Conservation (phyloP, 2,797 vertebrate genomes). For the Halcyon leucocephala region DNA sequence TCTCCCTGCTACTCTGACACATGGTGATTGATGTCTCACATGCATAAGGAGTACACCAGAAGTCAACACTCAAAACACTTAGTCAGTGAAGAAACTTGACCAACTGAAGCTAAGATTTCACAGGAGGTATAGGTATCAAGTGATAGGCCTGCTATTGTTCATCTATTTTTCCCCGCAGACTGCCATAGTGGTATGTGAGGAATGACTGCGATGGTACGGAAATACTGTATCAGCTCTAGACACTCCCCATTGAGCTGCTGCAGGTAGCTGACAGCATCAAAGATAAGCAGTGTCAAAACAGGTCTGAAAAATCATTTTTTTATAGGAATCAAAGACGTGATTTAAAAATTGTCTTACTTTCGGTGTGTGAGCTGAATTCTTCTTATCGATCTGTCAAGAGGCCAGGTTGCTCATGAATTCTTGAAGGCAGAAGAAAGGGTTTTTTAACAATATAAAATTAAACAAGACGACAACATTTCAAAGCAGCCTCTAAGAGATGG, state of each 20-base stretch:
- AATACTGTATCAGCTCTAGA: background rate
- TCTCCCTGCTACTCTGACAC: background rate
- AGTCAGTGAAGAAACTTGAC: background rate
- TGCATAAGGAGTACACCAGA: background rate
- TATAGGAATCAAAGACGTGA: background rate
- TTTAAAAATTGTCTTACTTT: slow-evolving; percentile 35
- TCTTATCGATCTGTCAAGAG: background rate
- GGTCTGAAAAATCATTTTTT: slow-evolving; percentile 35
- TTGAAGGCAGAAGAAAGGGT: background rate
- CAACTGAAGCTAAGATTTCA: background rate
- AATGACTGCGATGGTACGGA: background rate
- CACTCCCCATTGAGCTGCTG: background rate
- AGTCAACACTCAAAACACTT: background rate
- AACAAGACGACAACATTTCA: background rate
- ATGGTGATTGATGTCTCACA: background rate
- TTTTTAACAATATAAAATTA: background rate
- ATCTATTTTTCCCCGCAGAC: background rate
- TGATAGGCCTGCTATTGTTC: background rate
- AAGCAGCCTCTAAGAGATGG: background rate
- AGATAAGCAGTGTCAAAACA: background rate
- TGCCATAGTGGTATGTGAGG: background rate
- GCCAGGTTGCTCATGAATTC: background rate
- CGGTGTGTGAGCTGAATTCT: background rate
- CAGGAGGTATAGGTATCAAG: background rate
- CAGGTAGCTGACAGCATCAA: slow-evolving; percentile 10